Conservation (phyloP, 1,140 invertebrate genomes). For the Macrosteles quadrilineatus region DNA sequence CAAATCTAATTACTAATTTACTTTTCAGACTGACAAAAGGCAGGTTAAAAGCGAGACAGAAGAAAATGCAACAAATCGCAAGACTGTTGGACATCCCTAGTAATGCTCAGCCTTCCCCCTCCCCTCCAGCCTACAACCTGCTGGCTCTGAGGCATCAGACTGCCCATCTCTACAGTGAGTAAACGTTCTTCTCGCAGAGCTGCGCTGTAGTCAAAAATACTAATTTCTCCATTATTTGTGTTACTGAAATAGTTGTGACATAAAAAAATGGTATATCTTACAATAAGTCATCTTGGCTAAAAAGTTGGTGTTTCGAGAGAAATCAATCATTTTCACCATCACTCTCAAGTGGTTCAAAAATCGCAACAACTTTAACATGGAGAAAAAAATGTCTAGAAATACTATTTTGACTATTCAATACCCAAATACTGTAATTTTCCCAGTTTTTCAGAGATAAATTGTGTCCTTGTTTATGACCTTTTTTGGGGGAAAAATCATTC, state of each 20-base stretch:
- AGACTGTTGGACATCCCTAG: constrained; percentile 81
- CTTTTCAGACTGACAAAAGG: constrained; percentile 81
- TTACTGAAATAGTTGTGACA: neutral
- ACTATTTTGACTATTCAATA: neutral
- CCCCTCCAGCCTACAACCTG: constrained; percentile 52
- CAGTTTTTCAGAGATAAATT: neutral
- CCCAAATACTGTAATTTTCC: neutral
- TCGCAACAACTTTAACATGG: too few relatives aligned
- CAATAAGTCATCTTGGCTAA: neutral
- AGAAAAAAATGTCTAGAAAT: neutral
- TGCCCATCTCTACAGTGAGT: constrained; percentile 37
- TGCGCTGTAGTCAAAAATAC: neutral
- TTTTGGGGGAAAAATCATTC: too few relatives aligned
- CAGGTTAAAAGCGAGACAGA: constrained; percentile 89
- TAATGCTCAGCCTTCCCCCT: constrained; percentile 58
- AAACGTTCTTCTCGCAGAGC: neutral
- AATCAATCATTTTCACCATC: neutral
- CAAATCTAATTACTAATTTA: too few relatives aligned
- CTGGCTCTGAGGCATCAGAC: constrained; percentile 37
- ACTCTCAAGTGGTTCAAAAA: too few relatives aligned
- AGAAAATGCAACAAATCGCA: constrained; percentile 95
- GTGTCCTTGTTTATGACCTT: too few relatives aligned
- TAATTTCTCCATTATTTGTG: neutral
- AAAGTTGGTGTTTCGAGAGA: neutral
- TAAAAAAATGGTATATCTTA: neutral